phyloP scores from a whole-genome alignment of 2,888 invertebrate species.

The Cyclophora punctaria region DNA sequence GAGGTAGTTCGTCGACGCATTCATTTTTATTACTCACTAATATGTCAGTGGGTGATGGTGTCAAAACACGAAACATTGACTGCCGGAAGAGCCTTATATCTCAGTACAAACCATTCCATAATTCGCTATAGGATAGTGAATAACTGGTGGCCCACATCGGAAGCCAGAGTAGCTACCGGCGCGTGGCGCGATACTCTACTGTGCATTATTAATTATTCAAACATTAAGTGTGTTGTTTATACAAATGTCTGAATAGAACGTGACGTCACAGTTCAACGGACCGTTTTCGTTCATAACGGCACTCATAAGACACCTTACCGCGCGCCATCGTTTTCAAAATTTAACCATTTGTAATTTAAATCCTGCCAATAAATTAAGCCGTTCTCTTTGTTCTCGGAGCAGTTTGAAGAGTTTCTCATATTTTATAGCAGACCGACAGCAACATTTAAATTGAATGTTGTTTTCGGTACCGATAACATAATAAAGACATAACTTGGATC shows the following conservation, averaged over 20 bases:
- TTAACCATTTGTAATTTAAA: slow-evolving; percentile 8
- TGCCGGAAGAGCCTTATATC: slow-evolving; percentile 24
- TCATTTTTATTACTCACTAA: too few species aligned
- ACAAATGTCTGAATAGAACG: slow-evolving; percentile 36
- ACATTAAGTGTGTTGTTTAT: slow-evolving; percentile 32
- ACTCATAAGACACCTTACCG: slow-evolving; percentile 22
- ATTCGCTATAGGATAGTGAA: slow-evolving; percentile 21
- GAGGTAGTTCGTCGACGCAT: too few species aligned
- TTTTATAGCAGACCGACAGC: background rate
- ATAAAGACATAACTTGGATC: too few species aligned
- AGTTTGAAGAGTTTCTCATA: background rate
- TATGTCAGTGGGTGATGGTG: slow-evolving; percentile 11
- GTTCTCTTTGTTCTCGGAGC: background rate
- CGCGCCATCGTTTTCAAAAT: slow-evolving; percentile 1
- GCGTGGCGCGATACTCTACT: slow-evolving; percentile 18
- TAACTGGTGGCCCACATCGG: slow-evolving; percentile 24
- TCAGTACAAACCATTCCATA: slow-evolving; percentile 25
- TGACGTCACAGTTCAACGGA: slow-evolving; percentile 31
- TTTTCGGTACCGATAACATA: too few species aligned
- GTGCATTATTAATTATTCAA: slow-evolving; percentile 30
- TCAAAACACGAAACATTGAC: slow-evolving; percentile 22
- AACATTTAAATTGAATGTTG: too few species aligned
- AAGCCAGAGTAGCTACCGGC: slow-evolving; percentile 17
- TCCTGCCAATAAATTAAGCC: background rate
- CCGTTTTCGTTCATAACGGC: slow-evolving; percentile 37